Percentiles rank a stretch among this genome's conserved stretches.
These are phyloP conservation scores for Anguilla anguilla DNA, from an alignment of 2,797 vertebrate species.

Conservation along the genomic window DNA sequence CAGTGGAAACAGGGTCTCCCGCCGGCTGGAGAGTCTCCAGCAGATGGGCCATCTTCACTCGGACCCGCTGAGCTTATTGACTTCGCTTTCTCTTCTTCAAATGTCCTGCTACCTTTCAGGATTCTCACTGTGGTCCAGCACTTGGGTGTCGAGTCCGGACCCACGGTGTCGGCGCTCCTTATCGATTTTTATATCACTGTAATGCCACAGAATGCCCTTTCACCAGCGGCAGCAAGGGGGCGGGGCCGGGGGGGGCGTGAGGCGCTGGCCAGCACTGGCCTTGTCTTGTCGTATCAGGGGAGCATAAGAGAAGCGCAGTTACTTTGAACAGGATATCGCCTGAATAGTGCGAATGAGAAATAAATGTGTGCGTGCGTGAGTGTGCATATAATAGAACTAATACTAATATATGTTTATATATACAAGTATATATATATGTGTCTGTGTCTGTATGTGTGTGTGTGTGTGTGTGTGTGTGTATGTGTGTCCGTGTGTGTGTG, in stretches of 20 bases:
- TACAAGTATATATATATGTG: neutral
- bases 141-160: neutral
- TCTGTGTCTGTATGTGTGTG: neutral
- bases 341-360: constrained; percentile 51
- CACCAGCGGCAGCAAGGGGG: neutral
- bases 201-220: neutral
- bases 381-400: neutral
- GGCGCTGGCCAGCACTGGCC: neutral
- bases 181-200: neutral
- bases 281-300: neutral
- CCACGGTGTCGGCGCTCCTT: neutral
- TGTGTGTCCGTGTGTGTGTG: too few relatives aligned
- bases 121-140: neutral
- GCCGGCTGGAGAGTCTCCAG: constrained; percentile 51
- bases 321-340: constrained; percentile 27
- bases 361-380: neutral
- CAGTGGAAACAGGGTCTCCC: constrained; percentile 39
- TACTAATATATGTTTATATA: neutral
- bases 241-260: too few relatives aligned
- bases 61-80: constrained; percentile 53
- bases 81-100: constrained; percentile 41
- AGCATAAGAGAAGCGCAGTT: neutral
- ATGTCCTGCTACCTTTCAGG: constrained; percentile 35
- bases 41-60: constrained; percentile 56
- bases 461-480: too few relatives aligned